Evolutionary conservation across 2,888 invertebrate species (phyloP).

Genomic region (Prionchulus punctatus): DNA sequence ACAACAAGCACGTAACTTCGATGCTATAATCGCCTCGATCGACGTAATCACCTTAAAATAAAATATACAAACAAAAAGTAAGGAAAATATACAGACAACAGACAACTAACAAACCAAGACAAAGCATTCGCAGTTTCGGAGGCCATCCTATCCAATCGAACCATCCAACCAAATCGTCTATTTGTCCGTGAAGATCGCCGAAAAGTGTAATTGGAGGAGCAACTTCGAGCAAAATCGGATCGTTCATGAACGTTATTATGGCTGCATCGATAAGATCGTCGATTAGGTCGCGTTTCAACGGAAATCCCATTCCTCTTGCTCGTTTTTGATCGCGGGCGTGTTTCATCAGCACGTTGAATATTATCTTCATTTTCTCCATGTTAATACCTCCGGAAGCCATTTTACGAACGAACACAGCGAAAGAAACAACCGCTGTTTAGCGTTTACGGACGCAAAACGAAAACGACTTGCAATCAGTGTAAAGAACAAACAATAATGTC

Average conservation of each 20-base stretch:
- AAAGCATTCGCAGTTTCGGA: background rate
- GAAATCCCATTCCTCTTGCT: background rate
- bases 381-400: too few relatives aligned
- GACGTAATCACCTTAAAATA: constrained; percentile 1
- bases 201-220: background rate
- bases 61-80: background rate
- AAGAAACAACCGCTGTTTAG: too few relatives aligned
- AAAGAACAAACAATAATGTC: too few relatives aligned
- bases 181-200: background rate
- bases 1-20: background rate
- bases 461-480: too few relatives aligned
- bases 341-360: background rate
- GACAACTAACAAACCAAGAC: too few relatives aligned
- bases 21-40: background rate
- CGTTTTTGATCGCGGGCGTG: background rate
- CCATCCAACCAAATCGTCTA: background rate
- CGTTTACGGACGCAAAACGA: too few relatives aligned
- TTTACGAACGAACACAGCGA: too few relatives aligned
- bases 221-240: background rate
- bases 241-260: background rate
- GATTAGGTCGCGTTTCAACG: background rate
- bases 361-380: background rate
- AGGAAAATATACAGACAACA: background rate
- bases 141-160: background rate
- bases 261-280: background rate